Conservation (phyloP, 2,888 invertebrate species). For the Scaptomyza caliginosa region DNA sequence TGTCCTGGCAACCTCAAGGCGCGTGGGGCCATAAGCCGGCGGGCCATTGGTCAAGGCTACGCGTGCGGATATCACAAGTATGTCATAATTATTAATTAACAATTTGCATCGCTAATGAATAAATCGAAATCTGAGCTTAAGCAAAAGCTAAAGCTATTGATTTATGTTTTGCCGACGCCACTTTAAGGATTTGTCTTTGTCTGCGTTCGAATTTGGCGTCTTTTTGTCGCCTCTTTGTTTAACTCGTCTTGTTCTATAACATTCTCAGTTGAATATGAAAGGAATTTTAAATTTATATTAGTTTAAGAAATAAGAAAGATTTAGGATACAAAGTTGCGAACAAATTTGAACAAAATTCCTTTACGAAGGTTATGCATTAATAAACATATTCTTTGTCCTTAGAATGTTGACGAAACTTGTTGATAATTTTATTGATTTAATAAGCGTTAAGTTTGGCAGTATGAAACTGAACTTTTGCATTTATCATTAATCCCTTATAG, state of each 20-base stretch:
- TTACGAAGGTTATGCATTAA: neutral
- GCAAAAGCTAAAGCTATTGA: constrained; percentile 45
- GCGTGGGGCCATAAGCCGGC: neutral
- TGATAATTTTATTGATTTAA: constrained; percentile 66
- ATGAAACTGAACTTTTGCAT: constrained; percentile 26
- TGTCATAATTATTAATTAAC: constrained; percentile 25
- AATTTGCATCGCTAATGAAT: constrained; percentile 1
- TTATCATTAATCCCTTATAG: constrained; percentile 7
- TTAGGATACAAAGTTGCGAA: neutral
- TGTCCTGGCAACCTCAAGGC: constrained; percentile 53
- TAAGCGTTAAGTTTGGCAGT: constrained; percentile 36
- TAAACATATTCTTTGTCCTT: neutral
- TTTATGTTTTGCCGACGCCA: constrained; percentile 56
- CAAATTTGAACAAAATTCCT: neutral
- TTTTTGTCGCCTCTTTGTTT: constrained; percentile 43
- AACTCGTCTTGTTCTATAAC: too few species aligned
- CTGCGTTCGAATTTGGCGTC: constrained; percentile 2
- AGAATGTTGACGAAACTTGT: constrained; percentile 28
- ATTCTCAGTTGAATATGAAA: too few species aligned
- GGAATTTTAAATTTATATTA: too few species aligned
- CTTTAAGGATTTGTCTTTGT: neutral
- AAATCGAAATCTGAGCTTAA: neutral
- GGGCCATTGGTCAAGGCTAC: neutral
- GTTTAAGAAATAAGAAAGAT: too few species aligned
- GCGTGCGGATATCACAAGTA: constrained; percentile 42